Conservation (phyloP, 2,888 invertebrate genomes). For the Tineola bisselliella region DNA sequence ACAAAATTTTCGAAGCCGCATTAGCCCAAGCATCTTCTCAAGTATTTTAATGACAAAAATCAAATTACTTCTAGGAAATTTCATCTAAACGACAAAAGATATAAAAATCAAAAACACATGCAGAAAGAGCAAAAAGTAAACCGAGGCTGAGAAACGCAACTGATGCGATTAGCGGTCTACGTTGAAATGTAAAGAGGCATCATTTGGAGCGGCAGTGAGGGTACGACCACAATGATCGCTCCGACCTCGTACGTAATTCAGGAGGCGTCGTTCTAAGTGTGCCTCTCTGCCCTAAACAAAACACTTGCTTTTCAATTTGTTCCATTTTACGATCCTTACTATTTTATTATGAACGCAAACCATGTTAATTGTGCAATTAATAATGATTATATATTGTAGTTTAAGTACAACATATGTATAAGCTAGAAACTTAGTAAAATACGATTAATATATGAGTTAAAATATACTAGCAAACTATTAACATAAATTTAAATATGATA, state of each 20-base stretch:
- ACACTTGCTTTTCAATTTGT: conserved; percentile 44
- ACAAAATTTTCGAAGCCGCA: too few relatives aligned
- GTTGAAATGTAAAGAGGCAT: conserved; percentile 12
- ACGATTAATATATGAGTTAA: too few relatives aligned
- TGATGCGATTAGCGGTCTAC: conserved; percentile 13
- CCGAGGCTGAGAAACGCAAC: neutral
- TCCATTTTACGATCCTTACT: conserved; percentile 17
- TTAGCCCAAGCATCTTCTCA: too few relatives aligned
- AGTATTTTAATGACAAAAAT: too few relatives aligned
- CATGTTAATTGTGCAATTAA: neutral
- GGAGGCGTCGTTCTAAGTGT: conserved; percentile 13
- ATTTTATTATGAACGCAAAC: neutral
- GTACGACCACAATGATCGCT: conserved; percentile 26
- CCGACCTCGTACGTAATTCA: conserved; percentile 27
- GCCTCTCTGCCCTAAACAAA: conserved; percentile 19
- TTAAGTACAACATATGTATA: too few relatives aligned
- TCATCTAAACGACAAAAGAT: neutral
- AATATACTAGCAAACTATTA: too few relatives aligned
- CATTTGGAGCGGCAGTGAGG: neutral
- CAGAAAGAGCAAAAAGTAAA: neutral
- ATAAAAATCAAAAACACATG: neutral
- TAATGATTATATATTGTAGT: too few relatives aligned
- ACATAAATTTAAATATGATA: neutral
- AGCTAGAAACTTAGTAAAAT: too few relatives aligned
- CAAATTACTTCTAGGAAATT: neutral